Evolutionary conservation across 2,888 invertebrate species (phyloP), one percentile per base, ranked within the genome.

Genomic region (Teinopalpus imperialis): DNA sequence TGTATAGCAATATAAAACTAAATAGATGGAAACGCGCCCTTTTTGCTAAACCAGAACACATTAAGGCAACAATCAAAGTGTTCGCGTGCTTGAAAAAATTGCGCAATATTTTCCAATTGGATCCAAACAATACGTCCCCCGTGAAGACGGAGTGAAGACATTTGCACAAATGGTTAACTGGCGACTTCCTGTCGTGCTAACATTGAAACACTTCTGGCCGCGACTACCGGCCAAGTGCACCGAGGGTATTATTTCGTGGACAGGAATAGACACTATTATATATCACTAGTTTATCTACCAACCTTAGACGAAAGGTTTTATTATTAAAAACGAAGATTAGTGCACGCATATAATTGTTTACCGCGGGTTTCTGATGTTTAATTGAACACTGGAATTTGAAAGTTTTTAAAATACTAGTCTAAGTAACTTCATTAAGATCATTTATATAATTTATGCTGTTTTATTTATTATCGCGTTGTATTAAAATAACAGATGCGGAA

Each of bases 171-270:
- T 75, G 73, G 74, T 67, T 83, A 86, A 88, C 80, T 58, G 60
- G 54, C 55, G 27, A 46, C 75, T 81, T 88, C 87, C 87, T 80
- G 81, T 55, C 66, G 54, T 54, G 57, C 66, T 82, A 83, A 81
- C 87, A 87, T 87, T 87, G 87, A 82, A 82, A 85, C 75, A 86
- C 70, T 79, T 82, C 77, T 72, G 63, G 67, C 62, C 54, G 43
- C 62, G 59, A 61, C 53, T 55, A 59, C 59, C 74, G 83, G 83
- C 82, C 87, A 86, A 86, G 86, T 85, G 85, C 86, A 86, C 75
- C 67, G 76, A 74, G 75, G 77, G 78, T 78, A 78, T 79, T 71
- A 65, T 76, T 77, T 72, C 52, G 54, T 49, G 50, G 58, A 66
- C 74, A 61, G 57, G 81, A 83, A 86, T 83, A 81, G 81, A 79